A percentile compares a stretch with the other conserved stretches of the same genome.
These are phyloP conservation scores for Cygnus olor DNA, from an alignment of 2,797 vertebrate genomes.

Conservation along the genomic window DNA sequence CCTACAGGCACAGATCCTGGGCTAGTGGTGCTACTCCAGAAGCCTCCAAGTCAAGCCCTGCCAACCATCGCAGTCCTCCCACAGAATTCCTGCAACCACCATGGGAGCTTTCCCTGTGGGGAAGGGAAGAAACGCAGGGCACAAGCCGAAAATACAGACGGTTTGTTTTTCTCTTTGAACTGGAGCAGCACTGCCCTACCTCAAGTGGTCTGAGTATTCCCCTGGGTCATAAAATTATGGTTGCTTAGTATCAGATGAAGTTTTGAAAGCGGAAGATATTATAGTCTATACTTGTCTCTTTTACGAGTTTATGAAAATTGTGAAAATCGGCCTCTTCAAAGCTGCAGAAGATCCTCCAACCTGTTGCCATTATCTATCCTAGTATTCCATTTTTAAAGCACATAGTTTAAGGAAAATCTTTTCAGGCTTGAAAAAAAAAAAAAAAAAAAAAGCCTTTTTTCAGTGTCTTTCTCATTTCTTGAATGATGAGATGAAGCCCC, in stretches of 20 bases:
- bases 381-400: background rate
- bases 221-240: background rate
- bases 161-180: background rate
- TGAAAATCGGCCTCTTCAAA: background rate
- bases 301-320: background rate
- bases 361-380: background rate
- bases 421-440: background rate
- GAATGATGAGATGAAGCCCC: background rate
- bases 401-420: background rate
- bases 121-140: background rate
- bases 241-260: background rate
- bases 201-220: background rate
- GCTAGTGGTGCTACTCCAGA: background rate
- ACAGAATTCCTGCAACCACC: background rate
- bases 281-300: background rate
- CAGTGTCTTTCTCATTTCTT: background rate
- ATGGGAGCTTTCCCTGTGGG: background rate
- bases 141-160: background rate
- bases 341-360: background rate
- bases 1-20: background rate
- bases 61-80: slow-evolving; percentile 35
- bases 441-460: background rate
- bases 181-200: background rate
- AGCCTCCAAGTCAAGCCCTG: background rate
- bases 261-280: background rate